Evolutionary conservation across 2,888 invertebrate genomes (phyloP).

Genomic region (Tetragonula carbonaria): DNA sequence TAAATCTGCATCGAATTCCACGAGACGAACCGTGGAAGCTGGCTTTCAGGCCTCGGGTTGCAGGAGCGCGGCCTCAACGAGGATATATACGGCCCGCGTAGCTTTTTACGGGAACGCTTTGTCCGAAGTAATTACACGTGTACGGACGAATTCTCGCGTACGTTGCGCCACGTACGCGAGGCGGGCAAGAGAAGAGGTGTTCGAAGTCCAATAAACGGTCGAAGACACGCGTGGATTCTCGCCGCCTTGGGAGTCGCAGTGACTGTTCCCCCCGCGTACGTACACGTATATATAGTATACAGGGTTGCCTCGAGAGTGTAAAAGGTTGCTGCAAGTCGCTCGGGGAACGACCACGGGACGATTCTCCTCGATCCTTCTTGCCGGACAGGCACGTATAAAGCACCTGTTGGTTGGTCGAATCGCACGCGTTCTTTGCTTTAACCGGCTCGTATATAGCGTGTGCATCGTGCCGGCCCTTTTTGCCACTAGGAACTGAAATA

Average conservation of each 20-base stretch:
- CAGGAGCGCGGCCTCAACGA: constrained; percentile 11
- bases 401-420: constrained; percentile 74
- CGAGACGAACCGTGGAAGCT: constrained; percentile 6
- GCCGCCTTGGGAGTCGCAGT: constrained; percentile 58
- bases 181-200: constrained; percentile 62
- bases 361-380: constrained; percentile 72
- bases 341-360: constrained; percentile 64
- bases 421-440: constrained; percentile 70
- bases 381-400: constrained; percentile 72
- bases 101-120: constrained; percentile 64
- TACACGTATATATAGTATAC: constrained; percentile 29
- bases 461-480: constrained; percentile 65
- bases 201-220: constrained; percentile 68
- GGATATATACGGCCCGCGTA: constrained; percentile 47
- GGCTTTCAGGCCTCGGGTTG: constrained; percentile 1
- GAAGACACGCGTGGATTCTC: constrained; percentile 68
- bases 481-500: constrained; percentile 72
- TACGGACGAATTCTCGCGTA: constrained; percentile 56
- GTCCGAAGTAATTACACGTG: constrained; percentile 66
- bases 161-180: constrained; percentile 50
- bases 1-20: constrained; percentile 40
- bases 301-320: constrained; percentile 52
- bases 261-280: constrained; percentile 44
- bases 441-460: constrained; percentile 70
- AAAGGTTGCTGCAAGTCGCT: constrained; percentile 65